These are phyloP conservation scores for Peromyscus californicus DNA, from an alignment of 2,113 vertebrate species.

Conservation along the genomic window DNA sequence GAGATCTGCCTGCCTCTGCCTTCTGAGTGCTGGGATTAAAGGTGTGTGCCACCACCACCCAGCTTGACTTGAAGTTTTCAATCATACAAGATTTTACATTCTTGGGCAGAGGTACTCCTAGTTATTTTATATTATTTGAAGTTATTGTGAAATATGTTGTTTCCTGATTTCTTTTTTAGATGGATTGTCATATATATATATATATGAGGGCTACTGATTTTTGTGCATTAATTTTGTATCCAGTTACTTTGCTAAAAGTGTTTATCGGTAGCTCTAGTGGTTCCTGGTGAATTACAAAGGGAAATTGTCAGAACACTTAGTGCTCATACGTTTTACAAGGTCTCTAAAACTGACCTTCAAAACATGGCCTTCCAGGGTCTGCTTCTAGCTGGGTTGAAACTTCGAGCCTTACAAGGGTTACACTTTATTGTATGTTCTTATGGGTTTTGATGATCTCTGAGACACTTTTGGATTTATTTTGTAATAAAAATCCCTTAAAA, in stretches of 20 bases:
- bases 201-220: background rate
- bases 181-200: background rate
- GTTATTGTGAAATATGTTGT: background rate
- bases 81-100: background rate
- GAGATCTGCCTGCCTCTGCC: background rate
- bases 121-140: background rate
- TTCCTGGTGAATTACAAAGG: background rate
- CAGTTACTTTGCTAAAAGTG: background rate
- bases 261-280: background rate
- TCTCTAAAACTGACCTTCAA: constrained; percentile 31
- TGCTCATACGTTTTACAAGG: background rate
- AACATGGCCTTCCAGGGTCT: background rate
- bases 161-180: background rate
- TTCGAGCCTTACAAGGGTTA: background rate
- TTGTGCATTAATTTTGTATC: background rate
- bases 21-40: background rate
- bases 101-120: background rate
- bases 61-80: background rate
- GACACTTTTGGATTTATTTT: constrained; percentile 59
- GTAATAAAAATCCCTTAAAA: constrained; percentile 42
- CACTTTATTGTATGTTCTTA: constrained; percentile 28
- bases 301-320: background rate
- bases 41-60: too few relatives aligned
- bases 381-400: background rate
- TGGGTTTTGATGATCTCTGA: constrained; percentile 20